phyloP scores from a whole-genome alignment of 2,888 invertebrate species.

The Exephanes ischioxanthus region DNA sequence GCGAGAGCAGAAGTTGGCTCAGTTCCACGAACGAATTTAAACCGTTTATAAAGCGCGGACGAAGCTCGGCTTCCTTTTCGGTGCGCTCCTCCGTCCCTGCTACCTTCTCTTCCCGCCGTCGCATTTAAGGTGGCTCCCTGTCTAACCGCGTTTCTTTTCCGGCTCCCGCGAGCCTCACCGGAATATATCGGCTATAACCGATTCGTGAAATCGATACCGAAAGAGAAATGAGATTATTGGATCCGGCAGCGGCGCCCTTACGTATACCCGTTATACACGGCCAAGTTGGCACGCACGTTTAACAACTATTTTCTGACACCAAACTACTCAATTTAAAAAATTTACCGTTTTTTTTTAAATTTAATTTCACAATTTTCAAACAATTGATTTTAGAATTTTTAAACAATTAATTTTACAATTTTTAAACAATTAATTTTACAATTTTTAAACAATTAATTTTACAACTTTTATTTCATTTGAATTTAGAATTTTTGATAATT shows the following conservation, averaged over 20 bases:
- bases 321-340: neutral
- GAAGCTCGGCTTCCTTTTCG: constrained; percentile 43
- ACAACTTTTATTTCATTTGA: no score
- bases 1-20: constrained; percentile 24
- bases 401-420: no score
- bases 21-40: constrained; percentile 62
- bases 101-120: constrained; percentile 21
- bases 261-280: neutral
- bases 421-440: no score
- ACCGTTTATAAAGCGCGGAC: constrained; percentile 67
- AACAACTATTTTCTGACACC: neutral
- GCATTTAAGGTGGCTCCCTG: constrained; percentile 28
- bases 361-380: no score
- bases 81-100: neutral
- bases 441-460: no score
- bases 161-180: neutral
- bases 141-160: constrained; percentile 72
- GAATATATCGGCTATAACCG: constrained; percentile 54
- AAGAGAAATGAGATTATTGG: constrained; percentile 80
- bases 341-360: no score
- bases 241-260: constrained; percentile 71
- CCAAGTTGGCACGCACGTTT: neutral
- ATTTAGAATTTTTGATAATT: no score
- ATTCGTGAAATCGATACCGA: constrained; percentile 77
- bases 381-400: no score